Evolutionary conservation across 2,797 vertebrate species (phyloP).

Genomic region (Mastacembelus armatus): DNA sequence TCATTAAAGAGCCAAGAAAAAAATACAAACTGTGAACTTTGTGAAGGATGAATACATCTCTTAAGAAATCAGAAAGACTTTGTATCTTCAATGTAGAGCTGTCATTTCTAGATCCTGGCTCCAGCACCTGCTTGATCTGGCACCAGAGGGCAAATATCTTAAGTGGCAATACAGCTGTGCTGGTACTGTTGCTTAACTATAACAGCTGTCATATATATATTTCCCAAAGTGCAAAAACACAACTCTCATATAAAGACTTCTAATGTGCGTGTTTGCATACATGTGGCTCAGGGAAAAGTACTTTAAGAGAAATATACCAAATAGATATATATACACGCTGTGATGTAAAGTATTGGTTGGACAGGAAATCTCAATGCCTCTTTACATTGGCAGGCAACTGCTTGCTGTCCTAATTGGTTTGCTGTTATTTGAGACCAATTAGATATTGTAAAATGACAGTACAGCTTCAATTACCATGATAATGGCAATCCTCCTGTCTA

Average conservation of each 20-base stretch:
- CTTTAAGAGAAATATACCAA: slow-evolving; percentile 5
- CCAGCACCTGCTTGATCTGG: slow-evolving; percentile 47
- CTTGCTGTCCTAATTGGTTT: slow-evolving; percentile 50
- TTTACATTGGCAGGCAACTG: slow-evolving; percentile 42
- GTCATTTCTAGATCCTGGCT: slow-evolving; percentile 53
- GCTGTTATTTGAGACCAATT: slow-evolving; percentile 75
- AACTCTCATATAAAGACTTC: neutral
- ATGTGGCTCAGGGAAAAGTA: slow-evolving; percentile 22
- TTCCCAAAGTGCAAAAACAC: slow-evolving; percentile 15
- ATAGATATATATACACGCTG: slow-evolving; percentile 7
- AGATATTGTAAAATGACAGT: slow-evolving; percentile 71
- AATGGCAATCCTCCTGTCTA: slow-evolving; percentile 72
- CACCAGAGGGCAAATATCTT: slow-evolving; percentile 39
- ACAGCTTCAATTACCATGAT: slow-evolving; percentile 69
- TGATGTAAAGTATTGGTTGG: slow-evolving; percentile 18
- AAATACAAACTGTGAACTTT: slow-evolving; percentile 40
- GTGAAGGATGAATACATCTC: slow-evolving; percentile 47
- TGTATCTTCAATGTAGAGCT: no score
- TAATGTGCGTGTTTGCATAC: neutral
- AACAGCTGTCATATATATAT: slow-evolving; percentile 18
- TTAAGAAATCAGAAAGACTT: slow-evolving; percentile 31
- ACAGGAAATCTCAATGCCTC: slow-evolving; percentile 34
- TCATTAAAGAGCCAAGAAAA: no score
- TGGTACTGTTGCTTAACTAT: slow-evolving; percentile 1
- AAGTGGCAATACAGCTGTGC: slow-evolving; percentile 18